These are phyloP conservation scores for Achatina immaculata DNA, from an alignment of 1,140 invertebrate genomes.

Conservation along the genomic window DNA sequence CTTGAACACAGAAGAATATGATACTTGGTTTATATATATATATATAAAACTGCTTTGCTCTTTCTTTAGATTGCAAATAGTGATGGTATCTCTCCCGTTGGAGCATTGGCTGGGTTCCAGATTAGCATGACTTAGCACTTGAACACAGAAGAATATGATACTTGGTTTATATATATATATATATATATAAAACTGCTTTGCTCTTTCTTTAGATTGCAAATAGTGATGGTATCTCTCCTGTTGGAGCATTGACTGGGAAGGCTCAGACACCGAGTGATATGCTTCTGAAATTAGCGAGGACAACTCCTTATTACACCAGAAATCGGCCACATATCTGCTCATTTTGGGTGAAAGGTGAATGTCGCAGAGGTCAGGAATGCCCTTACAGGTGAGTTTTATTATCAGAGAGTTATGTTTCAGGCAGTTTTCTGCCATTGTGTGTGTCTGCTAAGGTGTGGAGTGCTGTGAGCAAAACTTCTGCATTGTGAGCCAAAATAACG, in stretches of 20 bases:
- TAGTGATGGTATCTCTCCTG: conserved; percentile 72
- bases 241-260: conserved; percentile 73
- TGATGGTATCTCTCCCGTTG: too few relatives aligned
- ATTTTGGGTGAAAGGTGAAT: conserved; percentile 99
- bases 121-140: too few relatives aligned
- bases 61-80: too few relatives aligned
- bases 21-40: too few relatives aligned
- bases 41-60: too few relatives aligned
- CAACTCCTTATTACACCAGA: conserved; percentile 98
- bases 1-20: too few relatives aligned
- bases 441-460: background rate
- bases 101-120: too few relatives aligned
- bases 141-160: too few relatives aligned
- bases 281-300: conserved; percentile 93
- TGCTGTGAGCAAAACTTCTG: background rate
- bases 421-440: background rate
- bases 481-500: too few relatives aligned
- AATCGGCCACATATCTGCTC: conserved; percentile 99
- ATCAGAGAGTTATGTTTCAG: too few relatives aligned
- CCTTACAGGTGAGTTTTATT: conserved; percentile 83
- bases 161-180: too few relatives aligned
- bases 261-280: conserved; percentile 80
- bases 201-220: conserved; percentile 71
- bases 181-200: too few relatives aligned
- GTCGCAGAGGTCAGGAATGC: conserved; percentile 98